These are phyloP conservation scores for Watsonalla cultraria DNA, from an alignment of 2,888 invertebrate species.

Conservation along the genomic window DNA sequence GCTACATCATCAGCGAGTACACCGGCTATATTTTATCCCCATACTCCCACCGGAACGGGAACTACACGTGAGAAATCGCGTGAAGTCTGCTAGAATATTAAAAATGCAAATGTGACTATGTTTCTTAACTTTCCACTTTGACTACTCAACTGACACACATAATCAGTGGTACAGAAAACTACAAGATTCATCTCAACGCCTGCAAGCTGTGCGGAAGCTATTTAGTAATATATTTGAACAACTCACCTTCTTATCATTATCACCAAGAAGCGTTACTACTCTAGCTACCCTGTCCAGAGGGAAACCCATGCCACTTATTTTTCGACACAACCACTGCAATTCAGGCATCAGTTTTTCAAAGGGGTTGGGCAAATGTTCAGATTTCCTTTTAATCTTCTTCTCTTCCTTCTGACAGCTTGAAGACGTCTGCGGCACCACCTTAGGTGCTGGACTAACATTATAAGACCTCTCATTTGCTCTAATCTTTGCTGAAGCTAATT, in stretches of 20 bases:
- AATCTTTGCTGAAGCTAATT: conserved; percentile 71
- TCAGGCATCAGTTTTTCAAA: conserved; percentile 64
- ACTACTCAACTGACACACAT: too few relatives aligned
- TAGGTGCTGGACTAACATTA: conserved; percentile 73
- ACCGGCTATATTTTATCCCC: too few relatives aligned
- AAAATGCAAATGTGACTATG: neutral
- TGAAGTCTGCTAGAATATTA: neutral
- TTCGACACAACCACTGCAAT: conserved; percentile 83
- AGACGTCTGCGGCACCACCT: conserved; percentile 34
- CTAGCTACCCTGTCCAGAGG: conserved; percentile 88
- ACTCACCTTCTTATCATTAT: conserved; percentile 89
- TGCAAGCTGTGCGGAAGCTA: too few relatives aligned
- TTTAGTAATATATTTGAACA: neutral
- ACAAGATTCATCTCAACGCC: too few relatives aligned
- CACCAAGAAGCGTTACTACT: conserved; percentile 86
- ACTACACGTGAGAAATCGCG: neutral
- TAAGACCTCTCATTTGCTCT: conserved; percentile 71
- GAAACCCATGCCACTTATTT: conserved; percentile 93
- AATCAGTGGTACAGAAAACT: too few relatives aligned
- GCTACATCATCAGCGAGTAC: too few relatives aligned
- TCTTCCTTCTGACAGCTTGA: conserved; percentile 40
- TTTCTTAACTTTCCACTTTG: too few relatives aligned
- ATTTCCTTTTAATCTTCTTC: conserved; percentile 41
- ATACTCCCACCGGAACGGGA: neutral
- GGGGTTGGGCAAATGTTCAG: conserved; percentile 58